phyloP scores from a whole-genome alignment of 2,113 vertebrate species.

The western clawed frog (Xenopus tropicalis) region DNA sequence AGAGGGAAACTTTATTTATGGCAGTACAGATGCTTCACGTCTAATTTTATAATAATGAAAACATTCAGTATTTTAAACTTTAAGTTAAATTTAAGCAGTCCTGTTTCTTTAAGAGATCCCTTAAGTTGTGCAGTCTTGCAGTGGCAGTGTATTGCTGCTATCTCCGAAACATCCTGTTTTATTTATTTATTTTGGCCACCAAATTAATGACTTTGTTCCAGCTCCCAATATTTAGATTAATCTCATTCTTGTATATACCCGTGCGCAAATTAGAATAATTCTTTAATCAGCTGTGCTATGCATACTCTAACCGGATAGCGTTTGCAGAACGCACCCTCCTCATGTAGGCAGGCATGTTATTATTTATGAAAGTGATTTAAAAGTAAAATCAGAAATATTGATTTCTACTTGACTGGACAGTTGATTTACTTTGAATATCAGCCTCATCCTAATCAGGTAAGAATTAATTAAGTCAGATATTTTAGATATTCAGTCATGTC shows the following conservation, averaged over 20 bases:
- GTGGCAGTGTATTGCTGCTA: too few relatives aligned
- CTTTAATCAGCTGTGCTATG: slow-evolving; percentile 75
- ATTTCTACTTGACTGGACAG: slow-evolving; percentile 89
- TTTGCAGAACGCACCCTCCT: slow-evolving; percentile 61
- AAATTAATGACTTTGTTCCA: slow-evolving; percentile 73
- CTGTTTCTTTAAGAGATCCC: too few relatives aligned
- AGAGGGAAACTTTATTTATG: too few relatives aligned
- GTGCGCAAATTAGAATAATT: slow-evolving; percentile 76
- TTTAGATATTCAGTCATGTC: slow-evolving; percentile 87
- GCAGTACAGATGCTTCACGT: too few relatives aligned
- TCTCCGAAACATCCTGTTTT: too few relatives aligned
- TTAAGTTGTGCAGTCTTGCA: too few relatives aligned
- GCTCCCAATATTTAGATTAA: slow-evolving; percentile 68
- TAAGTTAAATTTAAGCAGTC: too few relatives aligned
- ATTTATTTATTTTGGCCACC: slow-evolving; percentile 35
- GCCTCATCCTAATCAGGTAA: slow-evolving; percentile 79
- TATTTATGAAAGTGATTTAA: slow-evolving; percentile 85
- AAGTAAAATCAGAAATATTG: slow-evolving; percentile 89
- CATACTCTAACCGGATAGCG: slow-evolving; percentile 63
- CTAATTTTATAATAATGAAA: too few relatives aligned
- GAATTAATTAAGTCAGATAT: slow-evolving; percentile 90
- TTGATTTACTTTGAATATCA: slow-evolving; percentile 89
- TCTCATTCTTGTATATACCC: slow-evolving; percentile 66
- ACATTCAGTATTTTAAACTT: too few relatives aligned
- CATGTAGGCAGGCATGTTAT: slow-evolving; percentile 61